These are phyloP conservation scores for Naso thynnoides DNA, from an alignment of 2,797 vertebrate genomes.

Conservation along the genomic window DNA sequence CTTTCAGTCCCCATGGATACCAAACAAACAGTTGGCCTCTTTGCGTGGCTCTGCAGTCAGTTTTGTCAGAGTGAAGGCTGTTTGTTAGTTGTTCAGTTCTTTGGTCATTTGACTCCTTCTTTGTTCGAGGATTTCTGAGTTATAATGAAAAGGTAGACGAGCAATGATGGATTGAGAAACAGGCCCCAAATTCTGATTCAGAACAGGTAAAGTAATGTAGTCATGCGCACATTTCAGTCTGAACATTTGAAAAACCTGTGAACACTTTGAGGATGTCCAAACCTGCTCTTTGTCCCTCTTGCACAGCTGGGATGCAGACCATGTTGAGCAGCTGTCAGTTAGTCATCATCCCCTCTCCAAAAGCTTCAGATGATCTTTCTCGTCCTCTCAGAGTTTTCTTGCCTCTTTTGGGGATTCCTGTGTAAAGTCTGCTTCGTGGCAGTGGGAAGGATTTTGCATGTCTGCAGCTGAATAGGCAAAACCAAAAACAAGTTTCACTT, in stretches of 20 bases:
- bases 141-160: too few species aligned
- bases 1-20: slow-evolving; percentile 1
- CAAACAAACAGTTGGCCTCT: neutral
- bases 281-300: too few species aligned
- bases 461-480: neutral
- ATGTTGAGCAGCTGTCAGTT: neutral
- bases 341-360: too few species aligned
- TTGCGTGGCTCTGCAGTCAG: neutral
- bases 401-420: neutral
- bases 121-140: neutral
- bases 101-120: neutral
- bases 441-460: neutral
- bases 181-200: neutral
- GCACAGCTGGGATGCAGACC: neutral
- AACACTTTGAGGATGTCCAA: neutral
- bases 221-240: too few species aligned
- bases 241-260: neutral
- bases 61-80: neutral
- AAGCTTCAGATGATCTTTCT: neutral
- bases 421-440: neutral
- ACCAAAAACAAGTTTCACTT: slow-evolving; percentile 4
- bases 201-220: neutral
- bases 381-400: neutral
- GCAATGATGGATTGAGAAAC: neutral
- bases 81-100: neutral